Evolutionary conservation across 2,888 invertebrate genomes (phyloP).

Genomic region (Ormyrus nitidulus): DNA sequence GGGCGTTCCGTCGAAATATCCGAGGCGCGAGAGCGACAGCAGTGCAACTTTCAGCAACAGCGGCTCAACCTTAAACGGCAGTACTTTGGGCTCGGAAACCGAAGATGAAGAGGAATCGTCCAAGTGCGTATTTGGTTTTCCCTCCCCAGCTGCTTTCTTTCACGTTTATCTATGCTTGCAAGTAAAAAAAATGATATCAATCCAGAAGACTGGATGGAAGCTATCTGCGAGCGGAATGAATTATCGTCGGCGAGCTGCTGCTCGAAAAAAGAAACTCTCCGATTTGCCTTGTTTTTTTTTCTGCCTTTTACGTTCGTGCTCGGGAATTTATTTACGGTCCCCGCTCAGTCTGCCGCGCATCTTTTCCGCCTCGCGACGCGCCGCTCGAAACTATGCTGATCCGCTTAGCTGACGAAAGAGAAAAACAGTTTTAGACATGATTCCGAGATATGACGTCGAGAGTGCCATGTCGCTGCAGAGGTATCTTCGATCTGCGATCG

Average conservation of each 20-base stretch:
- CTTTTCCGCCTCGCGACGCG: conserved; percentile 4
- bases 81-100: conserved; percentile 72
- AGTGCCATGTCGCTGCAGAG: conserved; percentile 69
- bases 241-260: conserved; percentile 14
- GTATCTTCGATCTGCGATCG: conserved; percentile 55
- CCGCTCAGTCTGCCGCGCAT: background rate
- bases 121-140: conserved; percentile 64
- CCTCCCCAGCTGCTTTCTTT: background rate
- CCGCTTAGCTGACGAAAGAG: background rate
- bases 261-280: background rate
- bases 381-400: background rate
- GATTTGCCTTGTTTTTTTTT: background rate
- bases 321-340: conserved; percentile 21
- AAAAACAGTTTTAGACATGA: conserved; percentile 61
- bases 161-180: background rate
- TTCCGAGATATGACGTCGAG: conserved; percentile 70
- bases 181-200: conserved; percentile 16
- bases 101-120: conserved; percentile 71
- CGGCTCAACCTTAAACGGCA: conserved; percentile 73
- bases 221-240: conserved; percentile 36
- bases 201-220: background rate
- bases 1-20: conserved; percentile 42
- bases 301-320: background rate
- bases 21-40: conserved; percentile 70
- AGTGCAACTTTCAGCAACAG: conserved; percentile 76